phyloP scores from a whole-genome alignment of 2,797 vertebrate genomes.

The Aphelocoma californica region DNA sequence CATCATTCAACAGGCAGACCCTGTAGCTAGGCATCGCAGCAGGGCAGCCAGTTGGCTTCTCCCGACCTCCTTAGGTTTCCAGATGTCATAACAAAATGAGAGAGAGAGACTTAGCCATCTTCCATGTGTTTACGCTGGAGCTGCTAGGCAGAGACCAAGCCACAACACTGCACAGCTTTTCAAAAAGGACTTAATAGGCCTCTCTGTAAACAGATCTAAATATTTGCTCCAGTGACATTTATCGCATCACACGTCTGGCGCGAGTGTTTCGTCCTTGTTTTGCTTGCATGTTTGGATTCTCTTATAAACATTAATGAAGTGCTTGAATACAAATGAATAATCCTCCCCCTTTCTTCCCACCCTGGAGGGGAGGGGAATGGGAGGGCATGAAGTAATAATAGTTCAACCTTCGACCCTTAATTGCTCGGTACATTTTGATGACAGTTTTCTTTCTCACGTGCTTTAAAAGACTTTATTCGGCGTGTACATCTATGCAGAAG shows the following conservation, averaged over 20 bases:
- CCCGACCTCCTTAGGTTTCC: constrained; percentile 49
- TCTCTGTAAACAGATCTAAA: constrained; percentile 68
- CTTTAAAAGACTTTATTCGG: constrained; percentile 37
- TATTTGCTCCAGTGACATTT: constrained; percentile 58
- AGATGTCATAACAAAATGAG: constrained; percentile 65
- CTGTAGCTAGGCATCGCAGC: background rate
- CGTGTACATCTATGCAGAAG: background rate
- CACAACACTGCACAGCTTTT: constrained; percentile 49
- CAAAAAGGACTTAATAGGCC: constrained; percentile 65
- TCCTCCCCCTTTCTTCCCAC: constrained; percentile 17
- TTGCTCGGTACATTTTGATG: constrained; percentile 39
- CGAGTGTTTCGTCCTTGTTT: constrained; percentile 38
- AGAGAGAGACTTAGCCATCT: constrained; percentile 55
- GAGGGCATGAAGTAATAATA: constrained; percentile 51
- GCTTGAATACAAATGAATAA: constrained; percentile 58
- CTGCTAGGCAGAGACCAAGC: constrained; percentile 55
- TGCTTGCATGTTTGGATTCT: constrained; percentile 61
- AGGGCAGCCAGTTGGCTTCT: constrained; percentile 57
- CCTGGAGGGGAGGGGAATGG: constrained; percentile 20
- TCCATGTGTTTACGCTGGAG: constrained; percentile 46
- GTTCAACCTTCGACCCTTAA: constrained; percentile 54
- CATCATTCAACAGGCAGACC: constrained; percentile 29
- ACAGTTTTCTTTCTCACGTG: constrained; percentile 39
- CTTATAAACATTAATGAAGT: constrained; percentile 67
- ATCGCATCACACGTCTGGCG: constrained; percentile 43